These are phyloP conservation scores for Mus spicilegus DNA, from an alignment of 2,113 vertebrate genomes.

Conservation along the genomic window DNA sequence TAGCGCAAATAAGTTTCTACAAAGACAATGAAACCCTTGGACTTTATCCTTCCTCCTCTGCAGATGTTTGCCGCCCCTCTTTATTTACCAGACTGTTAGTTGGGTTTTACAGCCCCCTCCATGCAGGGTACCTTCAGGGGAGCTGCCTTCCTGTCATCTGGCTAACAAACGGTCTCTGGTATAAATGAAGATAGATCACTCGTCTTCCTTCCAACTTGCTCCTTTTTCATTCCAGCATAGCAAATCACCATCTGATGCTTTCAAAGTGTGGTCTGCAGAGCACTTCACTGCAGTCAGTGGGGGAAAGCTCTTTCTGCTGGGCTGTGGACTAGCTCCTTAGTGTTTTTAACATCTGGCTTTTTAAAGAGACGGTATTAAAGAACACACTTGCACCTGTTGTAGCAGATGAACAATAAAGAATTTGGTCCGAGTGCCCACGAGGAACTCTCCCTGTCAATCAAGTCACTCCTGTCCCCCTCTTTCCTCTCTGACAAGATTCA, in stretches of 20 bases:
- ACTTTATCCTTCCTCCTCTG: slow-evolving; percentile 81
- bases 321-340: not conserved
- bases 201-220: not conserved
- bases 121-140: not conserved
- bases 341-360: not conserved
- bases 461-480: fast-evolving
- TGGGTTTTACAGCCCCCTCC: slow-evolving; percentile 71
- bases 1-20: slow-evolving; percentile 82
- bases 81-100: slow-evolving; percentile 83
- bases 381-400: not conserved
- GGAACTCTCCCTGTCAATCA: not conserved
- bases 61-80: slow-evolving; percentile 85
- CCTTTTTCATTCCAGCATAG: not conserved
- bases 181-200: slow-evolving; percentile 56
- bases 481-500: not conserved
- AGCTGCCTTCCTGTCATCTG: slow-evolving; percentile 29
- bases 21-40: slow-evolving; percentile 83
- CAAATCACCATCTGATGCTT: not conserved
- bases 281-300: fast-evolving
- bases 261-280: fast-evolving
- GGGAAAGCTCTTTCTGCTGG: not conserved
- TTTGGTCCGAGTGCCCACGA: fast-evolving
- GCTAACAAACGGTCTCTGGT: slow-evolving; percentile 60
- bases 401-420: fast-evolving
- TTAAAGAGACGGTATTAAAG: not conserved